Percentiles rank a stretch among this genome's conserved stretches.
Conservation (phyloP, 2,888 invertebrate genomes). For the Ephialtes manifestator region DNA sequence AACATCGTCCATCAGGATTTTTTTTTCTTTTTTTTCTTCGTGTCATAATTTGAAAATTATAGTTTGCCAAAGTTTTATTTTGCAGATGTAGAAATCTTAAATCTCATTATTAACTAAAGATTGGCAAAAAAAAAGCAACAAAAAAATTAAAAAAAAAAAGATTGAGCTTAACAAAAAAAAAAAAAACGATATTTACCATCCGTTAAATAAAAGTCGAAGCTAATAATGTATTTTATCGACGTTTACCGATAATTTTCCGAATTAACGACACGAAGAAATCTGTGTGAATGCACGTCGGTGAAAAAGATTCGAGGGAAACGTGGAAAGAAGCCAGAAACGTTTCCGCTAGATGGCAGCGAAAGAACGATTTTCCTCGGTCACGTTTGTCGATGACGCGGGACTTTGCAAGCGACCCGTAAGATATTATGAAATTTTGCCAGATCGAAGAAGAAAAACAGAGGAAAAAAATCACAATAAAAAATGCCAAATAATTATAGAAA, state of each 20-base stretch:
- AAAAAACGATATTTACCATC: too few species aligned
- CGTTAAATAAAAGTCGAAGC: background rate
- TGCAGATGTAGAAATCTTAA: too few species aligned
- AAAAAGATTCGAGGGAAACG: slow-evolving; percentile 22
- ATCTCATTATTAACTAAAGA: too few species aligned
- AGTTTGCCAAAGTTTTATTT: too few species aligned
- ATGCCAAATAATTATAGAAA: background rate
- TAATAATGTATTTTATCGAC: background rate
- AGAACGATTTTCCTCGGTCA: slow-evolving; percentile 40
- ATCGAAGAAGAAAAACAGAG: slow-evolving; percentile 1
- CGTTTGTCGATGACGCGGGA: too few species aligned
- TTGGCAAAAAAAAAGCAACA: too few species aligned
- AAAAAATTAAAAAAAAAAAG: background rate
- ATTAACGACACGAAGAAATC: slow-evolving; percentile 58
- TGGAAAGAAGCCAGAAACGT: slow-evolving; percentile 44
- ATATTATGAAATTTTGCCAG: slow-evolving; percentile 17
- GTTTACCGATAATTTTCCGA: background rate
- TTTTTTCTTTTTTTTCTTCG: too few species aligned
- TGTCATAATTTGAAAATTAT: too few species aligned
- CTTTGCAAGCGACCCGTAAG: slow-evolving; percentile 10
- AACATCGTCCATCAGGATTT: too few species aligned
- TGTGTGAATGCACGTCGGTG: slow-evolving; percentile 25
- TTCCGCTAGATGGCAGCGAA: slow-evolving; percentile 63
- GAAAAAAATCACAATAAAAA: background rate
- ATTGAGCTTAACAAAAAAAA: too few species aligned